Evolutionary conservation across 2,888 invertebrate species (phyloP).

Genomic region (Sinotaia quadrata): DNA sequence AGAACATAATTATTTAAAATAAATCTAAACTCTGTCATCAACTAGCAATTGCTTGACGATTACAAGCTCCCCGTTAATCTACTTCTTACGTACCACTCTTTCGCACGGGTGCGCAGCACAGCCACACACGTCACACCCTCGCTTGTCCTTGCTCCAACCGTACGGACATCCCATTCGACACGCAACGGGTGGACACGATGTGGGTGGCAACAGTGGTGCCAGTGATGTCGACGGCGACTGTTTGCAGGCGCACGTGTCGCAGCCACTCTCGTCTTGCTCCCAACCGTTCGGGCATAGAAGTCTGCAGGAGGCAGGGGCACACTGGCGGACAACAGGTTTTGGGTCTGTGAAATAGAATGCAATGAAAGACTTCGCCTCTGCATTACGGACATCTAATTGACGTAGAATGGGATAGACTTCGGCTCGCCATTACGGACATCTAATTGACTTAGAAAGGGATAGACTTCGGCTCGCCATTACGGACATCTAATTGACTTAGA

Average conservation of each 20-base stretch:
- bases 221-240: constrained; percentile 40
- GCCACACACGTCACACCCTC: constrained; percentile 12
- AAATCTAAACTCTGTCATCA: too few species aligned
- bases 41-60: too few species aligned
- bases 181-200: constrained; percentile 18
- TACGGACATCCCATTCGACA: constrained; percentile 4
- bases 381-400: too few species aligned
- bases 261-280: not conserved
- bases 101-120: too few species aligned
- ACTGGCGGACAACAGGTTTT: not conserved
- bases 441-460: too few species aligned
- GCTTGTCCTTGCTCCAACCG: not conserved
- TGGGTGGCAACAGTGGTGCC: constrained; percentile 59
- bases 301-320: not conserved
- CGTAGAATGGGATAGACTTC: too few species aligned
- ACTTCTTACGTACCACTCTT: too few species aligned
- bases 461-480: too few species aligned
- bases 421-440: too few species aligned
- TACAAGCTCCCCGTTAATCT: too few species aligned
- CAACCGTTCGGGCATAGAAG: not conserved
- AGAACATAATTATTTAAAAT: too few species aligned
- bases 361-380: not conserved
- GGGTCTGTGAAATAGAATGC: not conserved
- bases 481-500: too few species aligned
- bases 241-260: constrained; percentile 2